These are phyloP conservation scores for Papilio polytes DNA, from an alignment of 1,140 invertebrate species.

Conservation along the genomic window DNA sequence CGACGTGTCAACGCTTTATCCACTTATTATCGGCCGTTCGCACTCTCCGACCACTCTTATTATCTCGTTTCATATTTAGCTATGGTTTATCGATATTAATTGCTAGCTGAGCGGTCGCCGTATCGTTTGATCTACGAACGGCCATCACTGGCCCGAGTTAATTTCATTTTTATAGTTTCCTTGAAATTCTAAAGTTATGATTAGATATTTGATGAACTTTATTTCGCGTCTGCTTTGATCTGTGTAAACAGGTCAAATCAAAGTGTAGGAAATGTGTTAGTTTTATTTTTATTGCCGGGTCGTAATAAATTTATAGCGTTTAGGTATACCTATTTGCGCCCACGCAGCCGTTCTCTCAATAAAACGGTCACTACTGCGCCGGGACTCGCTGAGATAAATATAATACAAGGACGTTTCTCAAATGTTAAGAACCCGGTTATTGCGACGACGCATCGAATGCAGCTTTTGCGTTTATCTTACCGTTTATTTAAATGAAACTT, in stretches of 20 bases:
- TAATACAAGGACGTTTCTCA: slow-evolving; percentile 62
- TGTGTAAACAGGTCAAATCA: slow-evolving; percentile 80
- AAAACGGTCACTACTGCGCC: slow-evolving; percentile 61
- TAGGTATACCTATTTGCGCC: slow-evolving; percentile 69
- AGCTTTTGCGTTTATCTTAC: slow-evolving; percentile 23
- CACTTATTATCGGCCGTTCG: slow-evolving; percentile 52
- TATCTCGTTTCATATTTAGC: slow-evolving; percentile 29
- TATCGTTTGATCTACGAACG: slow-evolving; percentile 33
- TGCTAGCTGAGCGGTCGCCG: neutral
- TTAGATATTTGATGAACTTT: slow-evolving; percentile 72
- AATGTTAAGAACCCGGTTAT: slow-evolving; percentile 42
- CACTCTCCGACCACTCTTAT: slow-evolving; percentile 42
- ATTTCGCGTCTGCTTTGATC: slow-evolving; percentile 75
- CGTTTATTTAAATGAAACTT: neutral
- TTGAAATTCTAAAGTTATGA: slow-evolving; percentile 58
- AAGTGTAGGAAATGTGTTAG: slow-evolving; percentile 81
- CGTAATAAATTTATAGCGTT: slow-evolving; percentile 79
- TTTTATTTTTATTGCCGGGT: slow-evolving; percentile 77
- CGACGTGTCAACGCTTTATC: slow-evolving; percentile 47
- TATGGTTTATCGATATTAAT: slow-evolving; percentile 32
- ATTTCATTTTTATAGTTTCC: slow-evolving; percentile 37
- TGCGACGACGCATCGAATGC: slow-evolving; percentile 31
- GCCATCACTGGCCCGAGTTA: neutral
- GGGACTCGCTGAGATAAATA: slow-evolving; percentile 61
- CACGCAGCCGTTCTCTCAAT: slow-evolving; percentile 66